Conservation (phyloP, 2,113 vertebrate genomes). For the Vulpes lagopus region DNA sequence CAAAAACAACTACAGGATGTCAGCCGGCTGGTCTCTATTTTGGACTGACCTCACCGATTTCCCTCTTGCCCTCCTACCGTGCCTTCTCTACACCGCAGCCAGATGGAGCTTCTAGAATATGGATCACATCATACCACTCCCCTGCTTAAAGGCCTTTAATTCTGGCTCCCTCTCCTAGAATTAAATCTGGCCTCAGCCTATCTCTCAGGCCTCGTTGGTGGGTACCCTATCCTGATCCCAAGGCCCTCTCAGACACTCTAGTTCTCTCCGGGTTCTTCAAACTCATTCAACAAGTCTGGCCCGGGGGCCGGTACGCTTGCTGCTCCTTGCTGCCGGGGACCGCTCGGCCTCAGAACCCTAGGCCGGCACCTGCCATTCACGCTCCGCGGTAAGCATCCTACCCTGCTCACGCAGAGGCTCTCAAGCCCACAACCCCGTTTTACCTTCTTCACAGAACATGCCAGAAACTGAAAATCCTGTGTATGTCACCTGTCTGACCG, state of each 20-base stretch:
- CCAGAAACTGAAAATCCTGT: not conserved
- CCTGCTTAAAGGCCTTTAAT: not conserved
- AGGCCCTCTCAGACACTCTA: not conserved
- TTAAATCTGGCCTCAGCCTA: not conserved
- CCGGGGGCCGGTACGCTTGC: no score
- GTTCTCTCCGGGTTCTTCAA: not conserved
- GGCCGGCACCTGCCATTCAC: not conserved
- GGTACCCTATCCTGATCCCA: not conserved
- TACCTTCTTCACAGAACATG: not conserved
- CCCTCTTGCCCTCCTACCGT: not conserved
- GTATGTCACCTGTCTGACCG: not conserved
- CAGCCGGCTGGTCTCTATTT: not conserved
- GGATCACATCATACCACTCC: not conserved
- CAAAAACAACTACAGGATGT: not conserved
- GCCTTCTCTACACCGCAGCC: not conserved
- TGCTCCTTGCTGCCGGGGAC: not conserved
- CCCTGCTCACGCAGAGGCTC: fast-evolving
- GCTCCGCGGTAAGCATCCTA: fast-evolving
- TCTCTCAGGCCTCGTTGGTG: not conserved
- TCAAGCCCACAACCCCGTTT: not conserved
- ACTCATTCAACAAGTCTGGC: not conserved
- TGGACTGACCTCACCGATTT: not conserved
- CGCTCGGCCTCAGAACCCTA: no score
- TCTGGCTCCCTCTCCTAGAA: not conserved
- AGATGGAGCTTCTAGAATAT: not conserved